Evolutionary conservation across 2,113 vertebrate species (phyloP).

Genomic region (Galbula dea): DNA sequence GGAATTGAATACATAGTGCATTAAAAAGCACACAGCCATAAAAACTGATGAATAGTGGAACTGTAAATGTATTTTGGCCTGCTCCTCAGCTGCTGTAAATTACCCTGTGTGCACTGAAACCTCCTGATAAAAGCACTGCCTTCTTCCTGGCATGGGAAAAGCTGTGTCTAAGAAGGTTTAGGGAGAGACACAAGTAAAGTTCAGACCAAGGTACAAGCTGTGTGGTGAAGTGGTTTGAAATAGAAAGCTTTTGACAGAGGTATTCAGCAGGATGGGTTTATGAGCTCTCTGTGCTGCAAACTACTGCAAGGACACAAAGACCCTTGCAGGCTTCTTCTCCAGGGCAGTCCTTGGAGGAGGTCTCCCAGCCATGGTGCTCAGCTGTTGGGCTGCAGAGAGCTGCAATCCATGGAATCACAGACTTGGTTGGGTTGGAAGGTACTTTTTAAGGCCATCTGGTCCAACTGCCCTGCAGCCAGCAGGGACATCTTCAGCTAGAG

Average conservation of each 20-base stretch:
- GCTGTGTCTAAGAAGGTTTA: neutral
- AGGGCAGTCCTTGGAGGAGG: neutral
- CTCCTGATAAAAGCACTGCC: neutral
- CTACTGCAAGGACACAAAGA: neutral
- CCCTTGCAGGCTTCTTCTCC: neutral
- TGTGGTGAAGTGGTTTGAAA: neutral
- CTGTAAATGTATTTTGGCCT: neutral
- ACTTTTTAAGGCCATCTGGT: no score
- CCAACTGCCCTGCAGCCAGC: no score
- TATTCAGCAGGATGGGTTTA: neutral
- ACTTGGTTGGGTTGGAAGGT: no score
- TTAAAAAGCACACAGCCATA: neutral
- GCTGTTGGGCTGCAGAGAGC: neutral
- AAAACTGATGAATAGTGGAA: neutral
- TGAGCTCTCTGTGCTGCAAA: neutral
- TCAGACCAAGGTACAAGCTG: neutral
- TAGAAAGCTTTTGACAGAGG: neutral
- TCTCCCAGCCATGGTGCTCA: accelerated
- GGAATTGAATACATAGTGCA: neutral
- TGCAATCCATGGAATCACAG: neutral
- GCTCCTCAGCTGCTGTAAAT: neutral
- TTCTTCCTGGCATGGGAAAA: neutral
- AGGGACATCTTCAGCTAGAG: no score
- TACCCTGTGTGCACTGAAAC: neutral
- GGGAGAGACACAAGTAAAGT: neutral